A percentile compares a stretch with the other conserved stretches of the same genome.
These are phyloP conservation scores for Uloborus diversus DNA, from an alignment of 1,140 invertebrate genomes.

Conservation along the genomic window DNA sequence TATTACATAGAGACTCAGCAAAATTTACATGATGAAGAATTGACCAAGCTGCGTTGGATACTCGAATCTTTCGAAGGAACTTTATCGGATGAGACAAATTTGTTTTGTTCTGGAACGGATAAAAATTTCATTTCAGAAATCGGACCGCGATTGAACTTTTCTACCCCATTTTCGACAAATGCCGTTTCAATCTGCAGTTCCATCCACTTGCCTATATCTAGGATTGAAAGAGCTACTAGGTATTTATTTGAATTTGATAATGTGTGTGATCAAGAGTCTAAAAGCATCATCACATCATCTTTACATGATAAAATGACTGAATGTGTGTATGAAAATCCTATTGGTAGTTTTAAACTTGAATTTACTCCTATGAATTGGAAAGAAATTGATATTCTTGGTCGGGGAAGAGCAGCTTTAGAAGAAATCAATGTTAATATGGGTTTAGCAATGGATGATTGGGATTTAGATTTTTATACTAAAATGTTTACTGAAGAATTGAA, in stretches of 20 bases:
- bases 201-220: slow-evolving; percentile 75
- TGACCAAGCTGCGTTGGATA: slow-evolving; percentile 50
- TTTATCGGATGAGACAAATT: slow-evolving; percentile 57
- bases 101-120: neutral
- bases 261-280: neutral
- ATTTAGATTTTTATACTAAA: slow-evolving; percentile 85
- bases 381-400: slow-evolving; percentile 80
- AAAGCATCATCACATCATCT: neutral
- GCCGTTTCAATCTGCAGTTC: slow-evolving; percentile 91
- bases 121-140: slow-evolving; percentile 63
- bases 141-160: slow-evolving; percentile 83
- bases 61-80: neutral
- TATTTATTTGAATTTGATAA: slow-evolving; percentile 74
- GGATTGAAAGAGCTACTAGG: slow-evolving; percentile 83
- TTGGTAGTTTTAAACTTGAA: slow-evolving; percentile 75
- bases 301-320: slow-evolving; percentile 86
- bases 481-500: slow-evolving; percentile 82
- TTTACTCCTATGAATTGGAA: slow-evolving; percentile 75
- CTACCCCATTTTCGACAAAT: slow-evolving; percentile 93
- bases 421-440: slow-evolving; percentile 85
- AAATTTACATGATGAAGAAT: slow-evolving; percentile 65
- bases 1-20: slow-evolving; percentile 76
- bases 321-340: slow-evolving; percentile 78
- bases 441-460: slow-evolving; percentile 89
- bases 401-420: slow-evolving; percentile 81